phyloP scores from a whole-genome alignment of 2,113 vertebrate species.

The Coturnix japonica region DNA sequence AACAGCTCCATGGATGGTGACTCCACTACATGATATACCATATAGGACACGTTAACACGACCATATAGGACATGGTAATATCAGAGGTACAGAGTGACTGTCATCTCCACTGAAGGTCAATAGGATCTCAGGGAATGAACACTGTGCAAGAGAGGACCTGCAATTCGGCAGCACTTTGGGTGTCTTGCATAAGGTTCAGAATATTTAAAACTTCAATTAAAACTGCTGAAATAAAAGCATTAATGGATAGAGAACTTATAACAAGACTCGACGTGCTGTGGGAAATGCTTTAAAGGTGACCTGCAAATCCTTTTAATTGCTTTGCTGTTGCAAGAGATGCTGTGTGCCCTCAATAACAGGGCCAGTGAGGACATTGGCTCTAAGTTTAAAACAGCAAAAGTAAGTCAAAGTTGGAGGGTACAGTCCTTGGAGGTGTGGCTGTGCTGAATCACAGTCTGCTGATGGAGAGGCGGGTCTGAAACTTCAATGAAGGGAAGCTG shows the following conservation, averaged over 20 bases:
- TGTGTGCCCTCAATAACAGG: constrained; percentile 39
- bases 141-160: neutral
- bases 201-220: constrained; percentile 55
- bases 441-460: constrained; percentile 41
- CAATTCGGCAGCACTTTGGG: neutral
- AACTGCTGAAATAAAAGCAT: constrained; percentile 41
- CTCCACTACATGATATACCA: neutral
- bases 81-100: neutral
- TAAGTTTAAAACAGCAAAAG: constrained; percentile 60
- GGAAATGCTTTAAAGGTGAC: constrained; percentile 71
- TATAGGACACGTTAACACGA: no score
- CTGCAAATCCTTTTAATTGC: constrained; percentile 70
- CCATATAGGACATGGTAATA: rapidly evolving
- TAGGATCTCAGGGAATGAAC: neutral
- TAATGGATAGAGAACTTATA: constrained; percentile 30
- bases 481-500: neutral
- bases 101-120: neutral
- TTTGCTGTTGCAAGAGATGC: constrained; percentile 45
- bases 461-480: constrained; percentile 2
- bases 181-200: constrained; percentile 39
- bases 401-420: constrained; percentile 61
- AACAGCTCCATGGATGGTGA: no score
- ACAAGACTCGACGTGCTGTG: constrained; percentile 64
- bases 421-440: constrained; percentile 50
- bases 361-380: constrained; percentile 28